Conservation (phyloP, 1,140 invertebrate species). For the Cotesia glomerata region DNA sequence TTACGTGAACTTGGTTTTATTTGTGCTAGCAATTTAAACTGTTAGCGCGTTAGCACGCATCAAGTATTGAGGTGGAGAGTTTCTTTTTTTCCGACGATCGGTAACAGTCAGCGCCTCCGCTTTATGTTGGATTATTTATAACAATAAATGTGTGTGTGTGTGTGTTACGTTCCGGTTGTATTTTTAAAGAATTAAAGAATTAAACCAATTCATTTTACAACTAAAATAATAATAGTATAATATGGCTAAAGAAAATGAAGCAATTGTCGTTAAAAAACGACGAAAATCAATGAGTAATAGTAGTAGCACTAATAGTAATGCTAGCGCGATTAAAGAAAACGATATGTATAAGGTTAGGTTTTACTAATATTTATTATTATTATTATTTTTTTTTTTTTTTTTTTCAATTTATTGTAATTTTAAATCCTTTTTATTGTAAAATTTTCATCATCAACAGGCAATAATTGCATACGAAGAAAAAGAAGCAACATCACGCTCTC, state of each 20-base stretch:
- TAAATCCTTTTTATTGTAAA: not conserved
- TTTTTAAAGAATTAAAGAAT: too few relatives aligned
- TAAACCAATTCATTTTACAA: too few relatives aligned
- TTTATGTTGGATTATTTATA: too few relatives aligned
- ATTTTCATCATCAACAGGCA: slow-evolving; percentile 59
- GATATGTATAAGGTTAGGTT: slow-evolving; percentile 58
- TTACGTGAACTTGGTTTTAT: too few relatives aligned
- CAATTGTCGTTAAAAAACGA: slow-evolving; percentile 47
- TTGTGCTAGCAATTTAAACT: too few relatives aligned
- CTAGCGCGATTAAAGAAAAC: slow-evolving; percentile 38
- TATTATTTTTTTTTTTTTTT: not conserved
- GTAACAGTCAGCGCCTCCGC: too few relatives aligned
- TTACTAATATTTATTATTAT: not conserved
- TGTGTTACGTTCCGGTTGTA: too few relatives aligned
- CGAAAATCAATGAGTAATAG: slow-evolving; percentile 42
- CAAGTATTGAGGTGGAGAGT: too few relatives aligned
- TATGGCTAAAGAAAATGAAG: slow-evolving; percentile 56
- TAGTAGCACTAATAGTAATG: slow-evolving; percentile 20
- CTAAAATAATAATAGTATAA: not conserved
- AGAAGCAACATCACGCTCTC: slow-evolving; percentile 70
- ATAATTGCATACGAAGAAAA: slow-evolving; percentile 76
- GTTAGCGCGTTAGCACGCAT: too few relatives aligned
- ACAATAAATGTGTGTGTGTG: too few relatives aligned
- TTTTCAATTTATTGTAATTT: not conserved
- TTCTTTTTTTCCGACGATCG: too few relatives aligned